Base-by-base conservation (phyloP, 2,888 invertebrate species). In the Tipula confusa region DNA sequence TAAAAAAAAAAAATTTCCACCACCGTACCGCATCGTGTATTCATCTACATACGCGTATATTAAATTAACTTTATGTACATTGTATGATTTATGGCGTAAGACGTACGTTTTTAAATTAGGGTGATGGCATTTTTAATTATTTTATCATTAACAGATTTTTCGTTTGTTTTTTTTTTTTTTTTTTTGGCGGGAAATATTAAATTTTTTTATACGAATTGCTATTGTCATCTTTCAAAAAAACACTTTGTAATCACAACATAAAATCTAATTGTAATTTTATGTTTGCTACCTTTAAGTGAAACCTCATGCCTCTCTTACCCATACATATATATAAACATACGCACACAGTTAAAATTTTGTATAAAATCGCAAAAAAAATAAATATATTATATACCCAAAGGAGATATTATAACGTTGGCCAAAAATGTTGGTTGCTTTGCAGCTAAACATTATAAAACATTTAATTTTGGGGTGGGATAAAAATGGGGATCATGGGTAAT, bases 81-180 rank as follows among this genome's bases (percentile, higher is more conserved):
- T 24, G 64, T 64, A 64, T 64, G 64, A 64, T 64, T 64, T 64
- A 64, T 64, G 9, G 64, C 64, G 1, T 24, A 64, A 18, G 64
- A 24, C 24, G 24, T 64, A 24, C 7, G 6, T 9, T 9, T 9
- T 24, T 9, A 64, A 64, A 24, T 24, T 64, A 11, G 24, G 24
- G 64, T 64, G 64, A 64, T n/a, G 64, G 64, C 64, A 64, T 64
- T 64, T 64, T 64, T 64, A 64, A 64, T 64, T 64, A 64, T 64
- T 64, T 64, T 64, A 64, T 64, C 64, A 64, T 64, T 64, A 64
- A 64, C 11, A 11, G 33, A 3, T 33, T 33, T 33, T 33, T 33
- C 9, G 6, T 33, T 1, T 24, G 24, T 24, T 0, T 38, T 11
- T 24, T 7, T 24, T 33, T 1, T 24, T 7, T 24, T 0, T 38